Evolutionary conservation across 2,113 vertebrate species (phyloP).

Genomic region (Ursus arctos): DNA sequence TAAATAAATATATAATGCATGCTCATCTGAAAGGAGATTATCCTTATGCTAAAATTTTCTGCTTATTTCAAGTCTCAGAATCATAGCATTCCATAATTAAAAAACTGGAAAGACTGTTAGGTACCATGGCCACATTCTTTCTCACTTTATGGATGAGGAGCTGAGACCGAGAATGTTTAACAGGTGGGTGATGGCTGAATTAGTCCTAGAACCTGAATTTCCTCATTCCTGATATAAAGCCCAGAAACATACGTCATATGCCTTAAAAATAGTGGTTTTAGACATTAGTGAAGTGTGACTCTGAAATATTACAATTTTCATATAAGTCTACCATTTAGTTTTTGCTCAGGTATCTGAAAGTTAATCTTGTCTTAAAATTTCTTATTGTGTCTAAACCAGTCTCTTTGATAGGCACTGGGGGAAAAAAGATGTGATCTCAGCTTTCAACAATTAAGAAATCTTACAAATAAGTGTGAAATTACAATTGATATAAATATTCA

Average conservation of each 20-base stretch:
- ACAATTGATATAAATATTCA: background rate
- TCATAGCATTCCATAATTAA: background rate
- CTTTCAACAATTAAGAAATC: background rate
- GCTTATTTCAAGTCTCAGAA: constrained; percentile 7
- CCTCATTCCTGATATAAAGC: background rate
- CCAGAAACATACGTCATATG: background rate
- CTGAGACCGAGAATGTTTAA: background rate
- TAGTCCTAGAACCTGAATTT: background rate
- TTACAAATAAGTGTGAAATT: background rate
- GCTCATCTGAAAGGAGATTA: background rate
- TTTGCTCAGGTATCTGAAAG: background rate
- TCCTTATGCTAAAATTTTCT: background rate
- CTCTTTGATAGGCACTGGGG: background rate
- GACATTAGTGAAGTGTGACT: background rate
- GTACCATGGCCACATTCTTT: background rate
- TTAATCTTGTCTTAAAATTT: background rate
- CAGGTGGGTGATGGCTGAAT: background rate
- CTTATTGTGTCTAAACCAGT: background rate
- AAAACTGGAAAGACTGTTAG: background rate
- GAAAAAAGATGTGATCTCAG: background rate
- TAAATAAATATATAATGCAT: background rate
- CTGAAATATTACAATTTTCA: background rate
- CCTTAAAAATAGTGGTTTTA: background rate
- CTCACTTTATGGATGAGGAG: background rate
- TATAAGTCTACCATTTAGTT: background rate